Evolutionary conservation across 2,113 vertebrate species (phyloP), one percentile per base, ranked within the genome.

Genomic region (Seriola dumerili): DNA sequence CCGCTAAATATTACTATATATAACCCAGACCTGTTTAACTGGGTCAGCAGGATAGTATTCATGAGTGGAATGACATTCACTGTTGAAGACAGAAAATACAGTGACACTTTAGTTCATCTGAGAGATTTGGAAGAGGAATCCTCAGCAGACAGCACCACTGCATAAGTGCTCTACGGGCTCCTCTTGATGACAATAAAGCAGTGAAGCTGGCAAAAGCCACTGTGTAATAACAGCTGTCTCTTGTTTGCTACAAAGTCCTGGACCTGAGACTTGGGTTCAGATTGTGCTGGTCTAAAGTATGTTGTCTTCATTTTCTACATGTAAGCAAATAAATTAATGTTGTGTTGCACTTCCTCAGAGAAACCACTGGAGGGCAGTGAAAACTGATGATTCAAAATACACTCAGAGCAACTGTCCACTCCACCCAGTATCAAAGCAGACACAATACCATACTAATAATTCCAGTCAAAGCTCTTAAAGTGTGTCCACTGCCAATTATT

Each of bases 281-380:
- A 48, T 48, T 16, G 46, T 46, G 13, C 44, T 46, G 13, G 12
- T 54, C 50, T 54, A 8, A 8, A 54, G 0, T n/a, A 12, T 23
- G 52, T 12, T 10, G 11, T 29, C 8, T 58, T 29, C 6, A 7
- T 29, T 58, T 58, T 32, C 29, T 25, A 3, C 1, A 29, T 14
- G 1, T 12, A 23, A 1, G 54, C 8, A 2, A 12, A 13, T 17
- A n/a, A 29, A 12, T 52, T 13, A 4, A 29, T 10, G 17, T 7
- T 1, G 2, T 52, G 25, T 14, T 80, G 70, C 16, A 72, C 54
- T 70, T 29, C 3, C 32, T 16, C 12, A 34, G 25, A 16, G 16
- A 62, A 63, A 40, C 74, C 70, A 79, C 65, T 13, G 4, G 70
- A 36, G 44, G 71, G 44, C 59, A 71, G 68, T 16, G 14, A 55